phyloP scores from a whole-genome alignment of 1,140 invertebrate species.

The Amyelois transitella region DNA sequence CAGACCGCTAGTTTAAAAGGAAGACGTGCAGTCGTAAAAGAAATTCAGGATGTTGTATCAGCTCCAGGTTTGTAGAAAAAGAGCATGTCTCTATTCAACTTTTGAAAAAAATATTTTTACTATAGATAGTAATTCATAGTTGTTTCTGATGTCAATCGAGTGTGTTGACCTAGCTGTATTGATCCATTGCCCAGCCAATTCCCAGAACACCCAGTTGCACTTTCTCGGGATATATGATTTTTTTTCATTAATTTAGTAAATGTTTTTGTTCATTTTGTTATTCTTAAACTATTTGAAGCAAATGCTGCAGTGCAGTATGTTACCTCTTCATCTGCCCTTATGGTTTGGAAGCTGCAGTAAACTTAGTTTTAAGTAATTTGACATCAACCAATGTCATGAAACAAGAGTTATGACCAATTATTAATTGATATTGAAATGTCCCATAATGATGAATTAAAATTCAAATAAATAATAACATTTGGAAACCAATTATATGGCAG shows the following conservation, averaged over 20 bases:
- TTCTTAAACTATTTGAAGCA: no score
- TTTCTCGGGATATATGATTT: not conserved
- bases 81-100: no score
- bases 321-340: no score
- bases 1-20: conserved; percentile 85
- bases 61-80: conserved; percentile 81
- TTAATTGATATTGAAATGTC: no score
- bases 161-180: conserved; percentile 35
- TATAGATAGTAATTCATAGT: not conserved
- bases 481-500: not conserved
- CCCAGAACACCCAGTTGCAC: not conserved
- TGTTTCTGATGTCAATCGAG: conserved; percentile 6
- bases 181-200: conserved; percentile 26
- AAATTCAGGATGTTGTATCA: conserved; percentile 82
- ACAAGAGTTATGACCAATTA: no score
- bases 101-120: not conserved
- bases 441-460: no score
- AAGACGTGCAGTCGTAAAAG: conserved; percentile 80
- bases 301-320: no score
- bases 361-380: no score
- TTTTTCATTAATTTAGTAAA: not conserved
- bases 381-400: no score
- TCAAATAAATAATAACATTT: not conserved
- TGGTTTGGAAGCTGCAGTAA: no score
- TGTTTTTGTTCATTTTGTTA: not conserved